Evolutionary conservation across 1,140 invertebrate species (phyloP), one percentile per base, ranked within the genome.

Genomic region (Drosophila carrolli): DNA sequence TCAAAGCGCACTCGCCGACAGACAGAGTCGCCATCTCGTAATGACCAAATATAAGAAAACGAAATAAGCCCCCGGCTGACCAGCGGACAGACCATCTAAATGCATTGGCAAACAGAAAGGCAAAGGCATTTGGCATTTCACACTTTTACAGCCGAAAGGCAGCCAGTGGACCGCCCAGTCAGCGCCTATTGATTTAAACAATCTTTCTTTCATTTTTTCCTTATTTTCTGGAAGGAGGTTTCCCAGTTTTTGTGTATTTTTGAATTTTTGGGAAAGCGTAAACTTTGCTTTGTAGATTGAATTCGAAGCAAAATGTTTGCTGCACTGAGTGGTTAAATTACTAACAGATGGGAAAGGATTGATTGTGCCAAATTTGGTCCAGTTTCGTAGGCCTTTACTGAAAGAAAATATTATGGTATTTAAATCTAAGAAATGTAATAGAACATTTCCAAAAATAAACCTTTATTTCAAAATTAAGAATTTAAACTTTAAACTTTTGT

Each of bases 101-200:
- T 88, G 61, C 77, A 68, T 78, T 78, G 59, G 85, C 75, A 89
- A 84, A 89, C 78, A 89, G 44, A 74, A 72, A 78, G 73, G 73
- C 85, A 81, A 74, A 78, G 70, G 73, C 85, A 81, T 72, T 71
- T 82, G 83, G 82, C 80, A 89, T 89, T 89, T 89, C 84, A 89
- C 84, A 89, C 84, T 89, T 89, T 89, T 89, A 89, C 84, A 89
- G 84, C 70, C 77, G 73, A 80, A 43, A 56, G 80, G 59, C 66
- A 71, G 44, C 44, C 66, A 60, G 61, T 71, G 54, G 61, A 67
- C 51, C 72, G 60, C 72, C 46, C 51, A 63, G 70, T 60, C 59
- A 60, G 68, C 60, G 58, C 63, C 67, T 81, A 79, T 88, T 86
- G 83, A 76, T 81, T 85, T 81, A 77, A 85, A 75, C 78, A 82